These are phyloP conservation scores for Amphilophus citrinellus DNA, from an alignment of 2,113 vertebrate genomes.

Conservation along the genomic window DNA sequence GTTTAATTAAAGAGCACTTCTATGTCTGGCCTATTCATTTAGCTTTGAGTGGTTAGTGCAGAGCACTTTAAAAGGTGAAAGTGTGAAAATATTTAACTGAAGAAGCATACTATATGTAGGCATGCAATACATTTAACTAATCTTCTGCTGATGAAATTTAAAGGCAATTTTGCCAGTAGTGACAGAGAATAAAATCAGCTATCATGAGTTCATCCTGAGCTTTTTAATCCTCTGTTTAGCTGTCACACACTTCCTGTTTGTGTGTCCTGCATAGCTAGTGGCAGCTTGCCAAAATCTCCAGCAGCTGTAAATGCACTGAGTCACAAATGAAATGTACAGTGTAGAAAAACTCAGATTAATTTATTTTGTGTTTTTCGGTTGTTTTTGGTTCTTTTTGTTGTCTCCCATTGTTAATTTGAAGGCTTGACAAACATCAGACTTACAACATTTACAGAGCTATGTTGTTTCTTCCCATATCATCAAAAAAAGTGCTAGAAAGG, in stretches of 20 bases:
- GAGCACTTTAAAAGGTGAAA: no score
- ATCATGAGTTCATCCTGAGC: neutral
- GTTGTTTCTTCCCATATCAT: no score
- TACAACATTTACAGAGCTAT: no score
- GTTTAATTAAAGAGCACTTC: neutral
- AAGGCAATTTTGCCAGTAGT: neutral
- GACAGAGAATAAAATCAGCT: neutral
- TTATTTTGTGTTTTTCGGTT: neutral
- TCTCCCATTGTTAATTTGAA: neutral
- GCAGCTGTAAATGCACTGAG: neutral
- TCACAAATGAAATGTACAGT: neutral
- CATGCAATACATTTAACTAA: neutral
- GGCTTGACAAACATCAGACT: no score
- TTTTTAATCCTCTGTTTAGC: constrained; percentile 3
- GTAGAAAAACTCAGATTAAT: neutral
- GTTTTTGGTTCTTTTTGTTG: neutral
- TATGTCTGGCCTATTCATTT: neutral
- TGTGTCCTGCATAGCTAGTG: neutral
- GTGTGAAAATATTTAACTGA: no score
- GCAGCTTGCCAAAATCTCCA: neutral
- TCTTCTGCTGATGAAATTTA: neutral
- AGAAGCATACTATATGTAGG: neutral
- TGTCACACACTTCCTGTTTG: neutral
- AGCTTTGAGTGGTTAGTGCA: neutral
- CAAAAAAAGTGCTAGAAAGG: no score